These are phyloP conservation scores for Zingel zingel DNA, from an alignment of 2,113 vertebrate genomes.

Conservation along the genomic window DNA sequence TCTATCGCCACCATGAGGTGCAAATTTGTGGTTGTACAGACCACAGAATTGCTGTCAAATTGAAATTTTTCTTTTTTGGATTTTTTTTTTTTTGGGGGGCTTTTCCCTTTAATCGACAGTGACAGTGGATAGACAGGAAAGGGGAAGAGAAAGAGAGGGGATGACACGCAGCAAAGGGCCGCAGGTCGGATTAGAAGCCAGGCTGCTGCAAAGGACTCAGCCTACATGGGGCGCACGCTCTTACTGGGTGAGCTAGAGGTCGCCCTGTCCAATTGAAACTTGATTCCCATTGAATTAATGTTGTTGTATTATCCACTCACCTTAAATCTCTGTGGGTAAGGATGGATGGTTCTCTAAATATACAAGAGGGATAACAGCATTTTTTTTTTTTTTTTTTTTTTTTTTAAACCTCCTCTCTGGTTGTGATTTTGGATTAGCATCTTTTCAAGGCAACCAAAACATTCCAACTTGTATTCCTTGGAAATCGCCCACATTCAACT, in stretches of 20 bases:
- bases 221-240: too few species aligned
- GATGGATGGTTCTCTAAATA: conserved; percentile 5
- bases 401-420: not conserved
- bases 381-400: not conserved
- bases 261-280: not conserved
- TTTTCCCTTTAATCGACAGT: too few species aligned
- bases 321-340: not conserved
- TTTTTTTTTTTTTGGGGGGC: too few species aligned
- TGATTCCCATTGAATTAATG: not conserved
- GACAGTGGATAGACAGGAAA: too few species aligned
- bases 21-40: not conserved
- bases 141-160: too few species aligned
- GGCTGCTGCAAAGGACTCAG: too few species aligned
- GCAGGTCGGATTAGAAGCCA: too few species aligned
- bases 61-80: too few species aligned
- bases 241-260: too few species aligned
- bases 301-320: not conserved
- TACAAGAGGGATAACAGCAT: not conserved
- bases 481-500: not conserved
- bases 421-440: conserved; percentile 1
- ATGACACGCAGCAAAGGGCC: too few species aligned
- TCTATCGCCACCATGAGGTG: not conserved
- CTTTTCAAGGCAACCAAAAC: conserved; percentile 29
- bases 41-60: not conserved
- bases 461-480: conserved; percentile 32